Base-by-base conservation (phyloP, 92 coral and sea anemone species). In the Zoanthus solanderi region DNA sequence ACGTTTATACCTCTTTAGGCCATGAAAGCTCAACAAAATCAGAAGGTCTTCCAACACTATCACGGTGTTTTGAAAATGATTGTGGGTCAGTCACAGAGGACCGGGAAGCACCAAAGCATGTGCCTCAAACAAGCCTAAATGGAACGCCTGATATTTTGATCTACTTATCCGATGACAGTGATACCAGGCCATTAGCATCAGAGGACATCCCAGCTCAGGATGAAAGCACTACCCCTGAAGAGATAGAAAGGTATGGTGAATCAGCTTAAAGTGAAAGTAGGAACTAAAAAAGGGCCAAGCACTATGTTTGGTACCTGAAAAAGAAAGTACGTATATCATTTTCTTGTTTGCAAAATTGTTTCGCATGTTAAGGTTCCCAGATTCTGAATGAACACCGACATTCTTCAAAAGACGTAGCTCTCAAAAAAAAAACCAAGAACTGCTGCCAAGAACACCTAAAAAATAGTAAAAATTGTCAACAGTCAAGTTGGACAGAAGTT, bases 131-230 rank as follows among this genome's bases (percentile, higher is more conserved):
- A 37, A 45, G 63, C 29, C 12, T 75, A n/a, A 54, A 46, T n/a
- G 71, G 18, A 60, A 28, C 60, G 4, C 42, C 85, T 65, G 85
- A 81, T 10, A n/a, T 12, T 28, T 9, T 53, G 28, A 9, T 29
- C 74, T 90, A 47, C 68, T 89, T 89, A 11, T 91, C 96, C 54
- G 98, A 94, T 89, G 97, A 95, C 34, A 91, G 93, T 80, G 98
- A 89, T 7, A 88, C 94, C 44, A 87, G 88, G 74, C 86, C 56
- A 17, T 45, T 73, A 45, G 61, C 34, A 13, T 66, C 71, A 16
- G 85, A 81, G 7, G 85, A 81, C 30, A 46, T 37, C 18, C n/a
- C 23, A 10, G 60, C 71, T 57, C 8, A 31, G 34, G 74, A 81
- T 15, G 85, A 65, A 53, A 58, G 60, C 54, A 42, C 29, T 32